phyloP scores from a whole-genome alignment of 2,113 vertebrate species.

The Brevimyrus niger region DNA sequence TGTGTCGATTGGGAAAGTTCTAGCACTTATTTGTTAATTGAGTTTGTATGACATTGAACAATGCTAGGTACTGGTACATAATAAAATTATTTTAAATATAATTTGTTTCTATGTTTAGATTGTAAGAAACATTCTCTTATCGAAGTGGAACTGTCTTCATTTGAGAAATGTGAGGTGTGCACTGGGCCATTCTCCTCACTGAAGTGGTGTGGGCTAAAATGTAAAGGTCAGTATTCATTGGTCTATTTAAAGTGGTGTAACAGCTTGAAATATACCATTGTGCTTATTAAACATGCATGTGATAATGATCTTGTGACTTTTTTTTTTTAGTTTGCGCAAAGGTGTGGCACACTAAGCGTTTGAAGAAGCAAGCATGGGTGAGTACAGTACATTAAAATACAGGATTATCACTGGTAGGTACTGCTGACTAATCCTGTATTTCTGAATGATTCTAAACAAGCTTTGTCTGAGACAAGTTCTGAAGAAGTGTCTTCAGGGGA shows the following conservation, averaged over 20 bases:
- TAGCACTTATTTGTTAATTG: no score
- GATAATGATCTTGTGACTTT: not conserved
- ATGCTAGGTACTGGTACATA: not conserved
- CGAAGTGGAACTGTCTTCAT: not conserved
- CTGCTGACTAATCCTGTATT: not conserved
- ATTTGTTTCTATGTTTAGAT: not conserved
- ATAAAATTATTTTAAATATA: not conserved
- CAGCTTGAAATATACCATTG: not conserved
- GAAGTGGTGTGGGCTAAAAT: not conserved
- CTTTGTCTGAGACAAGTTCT: not conserved
- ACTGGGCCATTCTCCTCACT: not conserved
- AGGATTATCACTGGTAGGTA: not conserved
- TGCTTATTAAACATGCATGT: not conserved
- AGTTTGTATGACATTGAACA: not conserved
- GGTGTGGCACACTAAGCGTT: not conserved
- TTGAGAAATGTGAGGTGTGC: not conserved
- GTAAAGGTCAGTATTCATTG: not conserved
- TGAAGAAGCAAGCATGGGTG: not conserved
- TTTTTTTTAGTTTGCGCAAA: not conserved
- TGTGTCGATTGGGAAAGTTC: no score
- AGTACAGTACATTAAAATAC: not conserved
- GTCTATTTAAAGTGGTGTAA: not conserved
- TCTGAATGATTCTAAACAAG: not conserved
- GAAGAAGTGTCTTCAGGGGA: not conserved
- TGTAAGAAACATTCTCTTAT: not conserved